Evolutionary conservation across 2,888 invertebrate species (phyloP), one percentile per base, ranked within the genome.

Genomic region (Thymelicus lineola): DNA sequence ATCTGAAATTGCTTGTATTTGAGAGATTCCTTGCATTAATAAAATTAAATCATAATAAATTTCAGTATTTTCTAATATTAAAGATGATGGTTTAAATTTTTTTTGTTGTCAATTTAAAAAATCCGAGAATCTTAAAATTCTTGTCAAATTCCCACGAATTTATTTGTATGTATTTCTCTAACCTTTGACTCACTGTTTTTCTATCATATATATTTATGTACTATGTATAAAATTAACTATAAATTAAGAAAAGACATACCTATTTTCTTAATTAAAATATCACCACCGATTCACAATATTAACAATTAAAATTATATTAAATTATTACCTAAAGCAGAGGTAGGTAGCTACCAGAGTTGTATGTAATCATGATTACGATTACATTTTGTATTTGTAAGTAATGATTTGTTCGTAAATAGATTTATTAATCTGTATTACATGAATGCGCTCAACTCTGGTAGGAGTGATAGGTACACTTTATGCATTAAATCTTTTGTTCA

Each of bases 281-380:
- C 75, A 75, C 77, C 75, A 76, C 77, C 76, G 73, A 73, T 62
- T 71, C 59, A 66, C 38, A 64, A 15, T 36, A 50, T 36, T 15
- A 55, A 57, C 57, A 36, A 35, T 57, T 28, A 28, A 28, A 55
- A 36, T 10, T 57, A 36, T n/a, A 57, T 57, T 57, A 28, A 17
- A 50, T 15, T 20, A 53, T 38, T 38, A 20, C 53, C 53, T 20
- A 20, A 12, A 20, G 53, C 28, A 12, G 28, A 20, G 55, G 55
- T 55, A 55, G 28, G 5, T 28, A 28, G 3, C 28, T 28, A 28
- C 28, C 28, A 28, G 28, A 28, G 28, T 28, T 28, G 0, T 5
- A 28, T 28, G 28, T 28, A 28, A 28, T 28, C 28, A 28, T 28
- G 28, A 28, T 28, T 28, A 2, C 28, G 28, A 28, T 28, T 28